A percentile compares a stretch with the other conserved stretches of the same genome.
phyloP scores from a whole-genome alignment of 2,797 vertebrate genomes.

The Microctenopoma steveboyesi region DNA sequence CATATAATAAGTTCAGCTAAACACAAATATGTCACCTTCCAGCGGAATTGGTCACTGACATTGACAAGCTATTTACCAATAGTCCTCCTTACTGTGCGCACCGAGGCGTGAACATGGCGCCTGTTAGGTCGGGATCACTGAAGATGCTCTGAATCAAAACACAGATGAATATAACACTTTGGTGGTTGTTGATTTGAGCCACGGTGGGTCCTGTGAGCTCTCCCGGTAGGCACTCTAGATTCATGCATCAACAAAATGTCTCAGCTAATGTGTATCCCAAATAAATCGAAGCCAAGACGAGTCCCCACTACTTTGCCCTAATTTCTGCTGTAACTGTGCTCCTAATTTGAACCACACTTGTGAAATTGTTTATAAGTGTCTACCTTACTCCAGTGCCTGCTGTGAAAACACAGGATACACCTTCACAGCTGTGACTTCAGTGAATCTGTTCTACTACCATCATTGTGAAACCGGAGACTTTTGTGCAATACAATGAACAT shows the following conservation, averaged over 20 bases:
- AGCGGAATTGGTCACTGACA: constrained; percentile 47
- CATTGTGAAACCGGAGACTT: constrained; percentile 30
- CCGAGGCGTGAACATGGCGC: constrained; percentile 46
- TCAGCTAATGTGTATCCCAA: constrained; percentile 27
- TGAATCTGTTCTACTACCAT: constrained; percentile 26
- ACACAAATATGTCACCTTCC: constrained; percentile 56
- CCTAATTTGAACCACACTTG: constrained; percentile 25
- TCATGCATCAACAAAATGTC: constrained; percentile 29
- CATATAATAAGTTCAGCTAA: constrained; percentile 58
- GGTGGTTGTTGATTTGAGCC: constrained; percentile 14
- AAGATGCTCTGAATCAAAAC: constrained; percentile 37
- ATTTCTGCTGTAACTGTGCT: constrained; percentile 24
- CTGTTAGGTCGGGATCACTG: constrained; percentile 23
- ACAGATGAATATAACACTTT: constrained; percentile 38
- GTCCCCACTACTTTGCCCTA: constrained; percentile 25
- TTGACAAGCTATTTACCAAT: constrained; percentile 58
- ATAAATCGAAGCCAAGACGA: constrained; percentile 18
- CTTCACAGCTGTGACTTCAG: constrained; percentile 40
- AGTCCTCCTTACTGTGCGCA: constrained; percentile 37
- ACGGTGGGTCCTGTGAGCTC: constrained; percentile 5
- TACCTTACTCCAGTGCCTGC: constrained; percentile 15
- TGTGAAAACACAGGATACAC: constrained; percentile 40
- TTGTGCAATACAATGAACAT: constrained; percentile 3
- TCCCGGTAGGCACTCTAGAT: constrained; percentile 26
- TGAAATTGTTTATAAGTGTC: constrained; percentile 54